These are phyloP conservation scores for Saccostrea echinata DNA, from an alignment of 1,140 invertebrate genomes.

Conservation along the genomic window DNA sequence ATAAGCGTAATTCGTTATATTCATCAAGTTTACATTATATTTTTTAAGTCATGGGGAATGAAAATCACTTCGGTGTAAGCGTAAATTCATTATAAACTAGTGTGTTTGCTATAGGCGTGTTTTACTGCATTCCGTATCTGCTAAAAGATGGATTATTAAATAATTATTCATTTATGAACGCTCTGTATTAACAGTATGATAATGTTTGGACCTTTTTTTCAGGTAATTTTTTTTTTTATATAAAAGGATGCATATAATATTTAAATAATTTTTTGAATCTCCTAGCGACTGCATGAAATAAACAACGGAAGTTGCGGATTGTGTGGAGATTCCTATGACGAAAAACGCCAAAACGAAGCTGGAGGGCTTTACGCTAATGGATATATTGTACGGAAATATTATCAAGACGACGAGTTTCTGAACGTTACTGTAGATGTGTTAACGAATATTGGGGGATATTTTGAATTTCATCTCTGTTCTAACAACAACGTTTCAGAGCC, in stretches of 20 bases:
- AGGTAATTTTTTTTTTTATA: too few species aligned
- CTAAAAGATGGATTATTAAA: too few species aligned
- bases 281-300: constrained; percentile 61
- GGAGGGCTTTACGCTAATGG: constrained; percentile 77
- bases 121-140: too few species aligned
- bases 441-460: constrained; percentile 66
- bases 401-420: constrained; percentile 61
- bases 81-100: too few species aligned
- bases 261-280: background rate
- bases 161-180: too few species aligned
- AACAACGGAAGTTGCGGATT: constrained; percentile 79
- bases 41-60: too few species aligned
- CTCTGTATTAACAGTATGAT: too few species aligned
- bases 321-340: constrained; percentile 78
- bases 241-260: background rate
- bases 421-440: constrained; percentile 62
- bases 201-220: too few species aligned
- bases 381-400: constrained; percentile 73
- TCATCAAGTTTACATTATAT: too few species aligned
- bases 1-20: too few species aligned
- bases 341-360: constrained; percentile 73
- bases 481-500: constrained; percentile 81
- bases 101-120: too few species aligned
- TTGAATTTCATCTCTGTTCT: constrained; percentile 72
- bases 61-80: too few species aligned